Percentiles rank a stretch among this genome's conserved stretches.
phyloP scores from a whole-genome alignment of 2,113 vertebrate genomes.

The Psephotus haematonotus region DNA sequence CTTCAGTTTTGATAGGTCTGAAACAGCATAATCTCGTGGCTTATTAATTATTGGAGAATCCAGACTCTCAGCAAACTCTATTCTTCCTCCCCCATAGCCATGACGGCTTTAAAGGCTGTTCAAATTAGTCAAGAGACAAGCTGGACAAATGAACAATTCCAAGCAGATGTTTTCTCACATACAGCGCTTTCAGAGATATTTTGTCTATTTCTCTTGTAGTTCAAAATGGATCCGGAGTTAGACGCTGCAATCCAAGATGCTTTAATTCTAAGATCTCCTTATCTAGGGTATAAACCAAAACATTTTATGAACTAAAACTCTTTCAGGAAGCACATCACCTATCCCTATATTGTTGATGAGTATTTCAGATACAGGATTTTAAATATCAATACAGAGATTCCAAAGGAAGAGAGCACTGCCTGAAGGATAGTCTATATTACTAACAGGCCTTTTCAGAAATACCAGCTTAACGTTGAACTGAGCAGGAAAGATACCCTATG shows the following conservation, averaged over 20 bases:
- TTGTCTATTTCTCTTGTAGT: neutral
- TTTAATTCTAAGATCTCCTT: neutral
- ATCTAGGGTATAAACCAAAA: neutral
- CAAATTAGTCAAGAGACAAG: neutral
- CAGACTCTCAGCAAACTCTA: neutral
- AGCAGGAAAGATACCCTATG: neutral
- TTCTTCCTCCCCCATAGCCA: neutral
- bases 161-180: neutral
- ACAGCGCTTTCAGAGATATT: neutral
- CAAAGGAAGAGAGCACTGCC: neutral
- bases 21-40: neutral
- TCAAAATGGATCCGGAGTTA: neutral
- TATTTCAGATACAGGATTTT: neutral
- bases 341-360: neutral
- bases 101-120: neutral
- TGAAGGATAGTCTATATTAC: neutral
- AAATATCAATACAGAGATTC: neutral
- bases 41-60: neutral
- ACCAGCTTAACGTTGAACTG: neutral
- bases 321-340: neutral
- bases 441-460: neutral
- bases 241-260: neutral
- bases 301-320: neutral
- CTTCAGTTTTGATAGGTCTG: neutral
- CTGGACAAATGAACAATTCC: neutral